Evolutionary conservation across 2,888 invertebrate genomes (phyloP), one percentile per base, ranked within the genome.

Genomic region (Drosophila kokeensis): DNA sequence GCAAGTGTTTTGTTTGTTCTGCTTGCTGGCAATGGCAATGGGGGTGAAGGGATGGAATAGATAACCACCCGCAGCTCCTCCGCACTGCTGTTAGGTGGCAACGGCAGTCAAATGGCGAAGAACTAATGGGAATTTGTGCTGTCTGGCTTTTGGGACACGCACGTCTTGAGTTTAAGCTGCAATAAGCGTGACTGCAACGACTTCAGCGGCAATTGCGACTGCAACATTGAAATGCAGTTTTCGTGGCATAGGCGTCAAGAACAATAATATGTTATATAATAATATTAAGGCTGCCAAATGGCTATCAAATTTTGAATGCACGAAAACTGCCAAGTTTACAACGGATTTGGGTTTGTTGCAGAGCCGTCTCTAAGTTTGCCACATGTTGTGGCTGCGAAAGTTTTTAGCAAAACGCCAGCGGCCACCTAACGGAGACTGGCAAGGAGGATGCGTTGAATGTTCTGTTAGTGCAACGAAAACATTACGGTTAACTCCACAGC

Each of bases 111-210:
- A 79, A 81, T 68, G 77, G 73, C 78, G 69, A 69, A 75, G 78
- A 82, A 82, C 87, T 85, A 89, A 85, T 85, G 89, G 89, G 85
- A 85, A 89, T 89, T 84, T 87, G 78, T 80, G 85, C 72, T 82
- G 77, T 69, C 70, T 81, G 78, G 50, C 61, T 60, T 81, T 65
- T 54, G 57, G 49, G 48, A 52, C 65, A 50, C 49, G 84, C 85
- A 85, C 89, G 87, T 85, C 84, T 82, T 71, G 58, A 63, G 80
- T 80, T 82, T 87, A 79, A 82, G 82, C 73, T 63, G 87, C 84
- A 82, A 79, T 77, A 73, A 73, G 78, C 80, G 61, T 71, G 86
- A 78, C 83, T 73, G 59, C 68, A 78, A 50, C 54, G 48, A 30
- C 29, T 53, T 24, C 21, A 38, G 63, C 49, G 57, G 61, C 63